Conservation (phyloP, 1,140 invertebrate species). For the Drosophila miranda region DNA sequence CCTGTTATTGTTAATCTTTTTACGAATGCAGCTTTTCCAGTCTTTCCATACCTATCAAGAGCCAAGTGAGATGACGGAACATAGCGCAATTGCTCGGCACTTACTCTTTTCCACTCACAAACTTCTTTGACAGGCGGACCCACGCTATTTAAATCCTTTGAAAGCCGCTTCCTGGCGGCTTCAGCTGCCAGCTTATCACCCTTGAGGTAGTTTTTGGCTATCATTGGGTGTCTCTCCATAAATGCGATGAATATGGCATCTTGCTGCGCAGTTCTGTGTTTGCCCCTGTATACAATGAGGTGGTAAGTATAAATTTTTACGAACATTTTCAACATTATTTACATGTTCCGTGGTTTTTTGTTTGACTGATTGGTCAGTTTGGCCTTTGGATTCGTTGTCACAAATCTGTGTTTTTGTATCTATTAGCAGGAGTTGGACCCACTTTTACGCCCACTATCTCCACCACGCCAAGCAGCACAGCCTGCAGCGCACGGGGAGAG, state of each 20-base stretch:
- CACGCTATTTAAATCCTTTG: conserved; percentile 63
- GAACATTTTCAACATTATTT: conserved; percentile 12
- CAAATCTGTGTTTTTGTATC: too few species aligned
- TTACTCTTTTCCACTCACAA: conserved; percentile 59
- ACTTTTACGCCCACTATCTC: too few species aligned
- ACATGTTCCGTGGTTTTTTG: too few species aligned
- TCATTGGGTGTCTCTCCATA: conserved; percentile 65
- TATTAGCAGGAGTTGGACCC: too few species aligned
- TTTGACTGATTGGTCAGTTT: too few species aligned
- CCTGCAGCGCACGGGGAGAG: too few species aligned
- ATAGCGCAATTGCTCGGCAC: neutral
- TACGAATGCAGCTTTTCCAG: conserved; percentile 67
- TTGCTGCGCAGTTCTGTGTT: conserved; percentile 69
- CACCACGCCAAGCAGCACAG: too few species aligned
- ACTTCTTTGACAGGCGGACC: conserved; percentile 61
- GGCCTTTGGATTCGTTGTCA: too few species aligned
- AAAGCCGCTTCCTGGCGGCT: conserved; percentile 61
- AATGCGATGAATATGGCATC: conserved; percentile 69
- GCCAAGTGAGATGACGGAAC: neutral
- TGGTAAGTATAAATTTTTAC: conserved; percentile 4
- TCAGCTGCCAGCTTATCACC: conserved; percentile 65
- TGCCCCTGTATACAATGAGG: conserved; percentile 42
- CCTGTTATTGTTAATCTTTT: conserved; percentile 61
- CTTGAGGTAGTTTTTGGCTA: conserved; percentile 65
- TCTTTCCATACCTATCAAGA: conserved; percentile 63